Evolutionary conservation across 2,797 vertebrate species (phyloP).

Genomic region (Netta rufina): DNA sequence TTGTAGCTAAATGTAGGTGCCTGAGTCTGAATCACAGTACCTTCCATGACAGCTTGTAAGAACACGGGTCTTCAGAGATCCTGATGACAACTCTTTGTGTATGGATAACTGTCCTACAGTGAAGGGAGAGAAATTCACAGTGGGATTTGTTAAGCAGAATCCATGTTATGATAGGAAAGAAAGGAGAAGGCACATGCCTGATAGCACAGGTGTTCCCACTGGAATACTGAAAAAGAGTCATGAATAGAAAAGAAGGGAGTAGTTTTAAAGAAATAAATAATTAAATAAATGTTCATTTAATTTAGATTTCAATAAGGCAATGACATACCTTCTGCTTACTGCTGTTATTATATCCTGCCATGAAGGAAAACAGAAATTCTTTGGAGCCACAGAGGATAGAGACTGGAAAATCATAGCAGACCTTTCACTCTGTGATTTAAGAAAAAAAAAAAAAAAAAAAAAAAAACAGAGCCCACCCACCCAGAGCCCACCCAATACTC

Average conservation of each 20-base stretch:
- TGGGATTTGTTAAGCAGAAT: neutral
- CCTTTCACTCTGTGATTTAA: neutral
- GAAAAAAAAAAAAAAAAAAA: neutral
- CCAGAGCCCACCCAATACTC: no score
- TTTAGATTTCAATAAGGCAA: neutral
- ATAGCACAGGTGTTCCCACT: fast-evolving
- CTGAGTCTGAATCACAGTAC: neutral
- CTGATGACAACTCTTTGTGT: fast-evolving
- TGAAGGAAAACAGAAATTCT: neutral
- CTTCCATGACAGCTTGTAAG: neutral
- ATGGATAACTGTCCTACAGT: neutral
- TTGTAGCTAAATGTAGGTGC: neutral
- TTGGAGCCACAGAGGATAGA: neutral
- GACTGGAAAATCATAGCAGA: neutral
- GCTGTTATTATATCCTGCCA: neutral
- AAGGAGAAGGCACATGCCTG: neutral
- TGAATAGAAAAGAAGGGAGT: neutral
- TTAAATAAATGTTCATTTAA: neutral
- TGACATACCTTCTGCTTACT: neutral
- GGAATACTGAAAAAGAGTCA: neutral
- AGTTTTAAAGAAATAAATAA: neutral
- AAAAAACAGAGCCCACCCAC: no score
- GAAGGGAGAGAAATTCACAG: neutral
- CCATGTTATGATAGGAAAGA: neutral
- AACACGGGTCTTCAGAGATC: neutral